These are phyloP conservation scores for Drosophila eugracilis DNA, from an alignment of 1,140 invertebrate genomes.

Conservation along the genomic window DNA sequence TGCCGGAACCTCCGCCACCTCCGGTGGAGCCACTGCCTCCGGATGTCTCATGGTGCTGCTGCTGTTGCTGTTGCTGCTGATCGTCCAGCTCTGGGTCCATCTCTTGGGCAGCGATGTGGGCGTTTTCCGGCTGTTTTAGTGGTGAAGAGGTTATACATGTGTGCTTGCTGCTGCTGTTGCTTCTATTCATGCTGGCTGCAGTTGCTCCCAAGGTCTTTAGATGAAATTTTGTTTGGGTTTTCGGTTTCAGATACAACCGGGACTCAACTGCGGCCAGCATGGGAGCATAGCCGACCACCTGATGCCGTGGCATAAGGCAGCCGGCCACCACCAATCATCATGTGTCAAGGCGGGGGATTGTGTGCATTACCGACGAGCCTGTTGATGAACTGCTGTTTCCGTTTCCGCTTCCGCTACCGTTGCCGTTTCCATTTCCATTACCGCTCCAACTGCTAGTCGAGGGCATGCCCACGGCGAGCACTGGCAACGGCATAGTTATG, in stretches of 20 bases:
- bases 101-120: conserved; percentile 34
- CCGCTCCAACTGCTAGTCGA: conserved; percentile 25
- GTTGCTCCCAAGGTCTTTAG: conserved; percentile 55
- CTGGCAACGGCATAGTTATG: conserved; percentile 43
- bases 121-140: conserved; percentile 70
- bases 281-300: conserved; percentile 66
- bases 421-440: conserved; percentile 7
- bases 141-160: conserved; percentile 78
- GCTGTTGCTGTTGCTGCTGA: conserved; percentile 8
- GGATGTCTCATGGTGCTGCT: conserved; percentile 25
- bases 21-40: background rate
- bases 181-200: conserved; percentile 72
- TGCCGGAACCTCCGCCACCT: conserved; percentile 4
- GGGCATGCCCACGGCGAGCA: conserved; percentile 24
- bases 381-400: conserved; percentile 64
- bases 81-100: conserved; percentile 32
- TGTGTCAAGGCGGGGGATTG: conserved; percentile 79
- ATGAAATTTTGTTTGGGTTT: conserved; percentile 43
- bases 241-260: conserved; percentile 39
- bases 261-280: conserved; percentile 75
- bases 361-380: conserved; percentile 82
- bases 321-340: conserved; percentile 83
- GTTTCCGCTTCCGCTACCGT: conserved; percentile 5
- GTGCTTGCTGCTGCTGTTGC: conserved; percentile 57
- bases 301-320: conserved; percentile 74